phyloP scores from a whole-genome alignment of 35 echinoderm and acorn worm species.

The Diadema setosum region DNA sequence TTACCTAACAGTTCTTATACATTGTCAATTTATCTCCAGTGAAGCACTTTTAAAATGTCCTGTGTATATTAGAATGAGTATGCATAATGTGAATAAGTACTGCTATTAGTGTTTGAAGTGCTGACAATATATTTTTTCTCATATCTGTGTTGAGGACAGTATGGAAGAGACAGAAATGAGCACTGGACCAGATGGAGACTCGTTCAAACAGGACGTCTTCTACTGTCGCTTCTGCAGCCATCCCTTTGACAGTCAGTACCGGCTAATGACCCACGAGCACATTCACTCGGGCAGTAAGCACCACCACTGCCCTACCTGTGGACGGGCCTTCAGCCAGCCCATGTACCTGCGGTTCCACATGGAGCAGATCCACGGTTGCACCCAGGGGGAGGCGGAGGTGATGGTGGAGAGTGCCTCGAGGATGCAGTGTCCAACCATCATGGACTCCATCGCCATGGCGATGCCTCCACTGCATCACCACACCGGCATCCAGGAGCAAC shows the following conservation, averaged over 20 bases:
- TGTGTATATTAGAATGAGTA: too few relatives aligned
- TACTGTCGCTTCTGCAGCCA: neutral
- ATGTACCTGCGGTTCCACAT: conserved; percentile 4
- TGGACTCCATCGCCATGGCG: neutral
- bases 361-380: neutral
- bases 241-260: conserved; percentile 2
- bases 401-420: neutral
- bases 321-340: neutral
- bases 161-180: too few relatives aligned
- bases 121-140: too few relatives aligned
- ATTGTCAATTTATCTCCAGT: too few relatives aligned
- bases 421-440: neutral
- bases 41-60: too few relatives aligned
- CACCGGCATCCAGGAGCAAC: neutral
- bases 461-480: neutral
- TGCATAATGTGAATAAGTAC: too few relatives aligned
- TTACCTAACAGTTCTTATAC: too few relatives aligned
- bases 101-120: too few relatives aligned
- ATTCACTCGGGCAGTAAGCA: neutral
- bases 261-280: neutral
- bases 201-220: too few relatives aligned
- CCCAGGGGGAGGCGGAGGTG: neutral
- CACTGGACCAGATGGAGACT: too few relatives aligned
- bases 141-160: too few relatives aligned
- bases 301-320: neutral